These are phyloP conservation scores for Papio anubis DNA, from an alignment of 2,113 vertebrate species.

Conservation along the genomic window DNA sequence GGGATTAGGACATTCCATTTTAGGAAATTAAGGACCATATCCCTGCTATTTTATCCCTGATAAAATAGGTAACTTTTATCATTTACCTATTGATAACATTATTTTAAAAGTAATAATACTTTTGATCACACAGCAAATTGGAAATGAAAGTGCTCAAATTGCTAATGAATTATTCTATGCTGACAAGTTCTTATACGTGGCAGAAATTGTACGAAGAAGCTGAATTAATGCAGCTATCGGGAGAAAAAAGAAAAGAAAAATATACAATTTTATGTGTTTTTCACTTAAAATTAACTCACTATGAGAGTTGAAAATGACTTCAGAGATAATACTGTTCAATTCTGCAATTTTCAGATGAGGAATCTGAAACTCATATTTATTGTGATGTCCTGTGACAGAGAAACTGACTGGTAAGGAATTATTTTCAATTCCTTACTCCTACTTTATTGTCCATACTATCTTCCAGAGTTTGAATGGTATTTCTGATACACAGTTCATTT, in stretches of 20 bases:
- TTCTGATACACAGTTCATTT: neutral
- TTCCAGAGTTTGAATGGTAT: neutral
- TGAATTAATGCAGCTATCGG: neutral
- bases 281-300: neutral
- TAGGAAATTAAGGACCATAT: slow-evolving; percentile 36
- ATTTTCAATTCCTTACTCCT: neutral
- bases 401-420: neutral
- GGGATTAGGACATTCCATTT: neutral
- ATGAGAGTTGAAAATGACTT: neutral
- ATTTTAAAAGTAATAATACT: neutral
- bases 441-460: neutral
- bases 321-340: neutral
- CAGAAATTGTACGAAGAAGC: slow-evolving; percentile 8
- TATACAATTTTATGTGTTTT: neutral
- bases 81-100: neutral
- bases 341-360: neutral
- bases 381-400: neutral
- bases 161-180: slow-evolving; percentile 27
- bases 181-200: neutral
- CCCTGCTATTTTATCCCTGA: neutral
- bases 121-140: neutral
- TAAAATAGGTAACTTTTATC: neutral
- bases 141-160: neutral
- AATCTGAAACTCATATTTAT: neutral
- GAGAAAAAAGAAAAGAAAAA: neutral